Evolutionary conservation across 2,888 invertebrate species (phyloP).

Genomic region (Drosophila eohydei): DNA sequence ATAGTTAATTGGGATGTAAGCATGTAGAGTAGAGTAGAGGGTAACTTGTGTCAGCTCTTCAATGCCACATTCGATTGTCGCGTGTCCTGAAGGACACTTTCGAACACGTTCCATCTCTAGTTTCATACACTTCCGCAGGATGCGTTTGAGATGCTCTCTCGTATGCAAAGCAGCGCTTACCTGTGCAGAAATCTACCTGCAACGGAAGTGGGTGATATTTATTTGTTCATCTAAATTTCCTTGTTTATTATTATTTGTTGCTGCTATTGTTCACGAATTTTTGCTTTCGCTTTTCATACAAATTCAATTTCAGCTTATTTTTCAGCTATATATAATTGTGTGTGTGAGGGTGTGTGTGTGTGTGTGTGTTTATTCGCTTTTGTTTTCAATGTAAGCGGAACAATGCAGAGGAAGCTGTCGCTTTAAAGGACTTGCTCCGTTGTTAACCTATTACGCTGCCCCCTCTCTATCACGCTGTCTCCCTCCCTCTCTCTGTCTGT

Average conservation of each 20-base stretch:
- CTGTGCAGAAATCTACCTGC: constrained; percentile 51
- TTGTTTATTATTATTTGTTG: constrained; percentile 25
- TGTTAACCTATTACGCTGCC: constrained; percentile 9
- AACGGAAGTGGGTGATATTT: constrained; percentile 59
- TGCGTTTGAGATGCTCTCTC: constrained; percentile 15
- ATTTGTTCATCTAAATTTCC: constrained; percentile 18
- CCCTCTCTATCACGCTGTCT: background rate
- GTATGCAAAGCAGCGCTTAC: constrained; percentile 50
- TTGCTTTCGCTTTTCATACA: constrained; percentile 75
- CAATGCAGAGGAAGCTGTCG: constrained; percentile 75
- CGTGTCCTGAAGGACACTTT: constrained; percentile 5
- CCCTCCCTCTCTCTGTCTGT: background rate
- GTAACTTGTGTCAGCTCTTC: no score
- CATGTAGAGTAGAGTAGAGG: no score
- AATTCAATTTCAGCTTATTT: constrained; percentile 63
- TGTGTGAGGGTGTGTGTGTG: background rate
- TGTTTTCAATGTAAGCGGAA: constrained; percentile 52
- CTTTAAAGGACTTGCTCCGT: constrained; percentile 58
- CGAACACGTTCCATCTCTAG: constrained; percentile 18
- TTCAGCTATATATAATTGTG: background rate
- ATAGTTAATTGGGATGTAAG: no score
- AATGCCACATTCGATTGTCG: background rate
- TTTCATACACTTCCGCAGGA: constrained; percentile 54
- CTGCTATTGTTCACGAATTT: constrained; percentile 29
- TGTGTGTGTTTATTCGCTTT: constrained; percentile 28